Conservation (phyloP, 2,113 vertebrate genomes). For the Telmatochromis brichardi region DNA sequence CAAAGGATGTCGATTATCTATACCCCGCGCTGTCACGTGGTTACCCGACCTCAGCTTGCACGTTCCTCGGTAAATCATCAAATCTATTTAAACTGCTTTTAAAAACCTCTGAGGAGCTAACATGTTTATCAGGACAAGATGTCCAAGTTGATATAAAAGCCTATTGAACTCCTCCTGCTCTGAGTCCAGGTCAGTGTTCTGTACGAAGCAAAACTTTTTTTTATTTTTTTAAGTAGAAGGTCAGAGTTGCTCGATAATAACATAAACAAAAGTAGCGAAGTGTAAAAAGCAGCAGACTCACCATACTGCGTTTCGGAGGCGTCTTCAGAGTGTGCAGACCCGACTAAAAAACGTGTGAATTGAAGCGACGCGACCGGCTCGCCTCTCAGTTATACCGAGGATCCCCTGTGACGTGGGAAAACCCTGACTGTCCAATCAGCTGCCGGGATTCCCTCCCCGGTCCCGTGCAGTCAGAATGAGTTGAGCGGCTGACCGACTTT, state of each 20-base stretch:
- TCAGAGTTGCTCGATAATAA: background rate
- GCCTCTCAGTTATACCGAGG: background rate
- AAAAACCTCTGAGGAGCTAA: background rate
- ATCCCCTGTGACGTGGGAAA: background rate
- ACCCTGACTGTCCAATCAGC: slow-evolving; percentile 22
- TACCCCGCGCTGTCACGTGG: background rate
- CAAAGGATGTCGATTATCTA: background rate
- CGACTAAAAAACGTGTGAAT: background rate
- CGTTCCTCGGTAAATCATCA: background rate
- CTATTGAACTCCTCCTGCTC: background rate
- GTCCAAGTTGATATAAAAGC: background rate
- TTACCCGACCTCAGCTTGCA: background rate
- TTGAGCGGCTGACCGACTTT: background rate
- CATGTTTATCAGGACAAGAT: background rate
- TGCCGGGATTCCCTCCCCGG: slow-evolving; percentile 25
- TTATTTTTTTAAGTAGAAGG: background rate
- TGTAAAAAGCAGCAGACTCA: background rate
- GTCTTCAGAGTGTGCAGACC: background rate
- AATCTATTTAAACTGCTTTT: background rate
- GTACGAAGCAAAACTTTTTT: background rate
- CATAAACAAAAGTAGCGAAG: background rate
- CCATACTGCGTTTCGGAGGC: background rate
- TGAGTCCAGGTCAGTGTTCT: background rate
- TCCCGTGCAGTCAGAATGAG: background rate
- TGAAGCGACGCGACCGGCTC: background rate